Evolutionary conservation across 2,113 vertebrate genomes (phyloP).

Genomic region (Toxostoma redivivum): DNA sequence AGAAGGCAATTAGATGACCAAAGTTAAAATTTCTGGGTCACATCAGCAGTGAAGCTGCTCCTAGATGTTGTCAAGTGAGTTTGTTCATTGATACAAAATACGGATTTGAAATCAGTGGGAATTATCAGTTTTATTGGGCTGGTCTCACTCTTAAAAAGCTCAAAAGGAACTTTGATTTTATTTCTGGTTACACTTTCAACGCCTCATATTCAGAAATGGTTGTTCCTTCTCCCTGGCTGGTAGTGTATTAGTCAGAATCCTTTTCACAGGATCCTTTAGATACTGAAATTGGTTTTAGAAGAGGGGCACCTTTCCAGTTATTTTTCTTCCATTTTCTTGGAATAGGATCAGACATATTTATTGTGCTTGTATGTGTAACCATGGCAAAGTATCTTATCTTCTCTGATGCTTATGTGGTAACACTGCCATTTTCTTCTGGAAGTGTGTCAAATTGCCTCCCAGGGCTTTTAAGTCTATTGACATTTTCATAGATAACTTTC

Average conservation of each 20-base stretch:
- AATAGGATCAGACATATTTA: constrained; percentile 1
- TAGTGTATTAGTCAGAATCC: background rate
- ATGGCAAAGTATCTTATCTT: constrained; percentile 30
- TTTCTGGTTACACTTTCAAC: background rate
- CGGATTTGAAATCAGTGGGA: background rate
- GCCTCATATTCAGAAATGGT: background rate
- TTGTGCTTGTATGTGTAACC: constrained; percentile 39
- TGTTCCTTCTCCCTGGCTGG: background rate
- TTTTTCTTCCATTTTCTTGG: constrained; percentile 8
- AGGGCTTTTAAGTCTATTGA: constrained; percentile 21
- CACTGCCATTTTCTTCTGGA: constrained; percentile 12
- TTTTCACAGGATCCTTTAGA: background rate
- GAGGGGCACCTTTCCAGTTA: background rate
- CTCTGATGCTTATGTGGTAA: background rate
- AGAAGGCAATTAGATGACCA: background rate
- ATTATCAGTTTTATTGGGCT: background rate
- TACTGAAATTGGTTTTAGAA: background rate
- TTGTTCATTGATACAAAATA: background rate
- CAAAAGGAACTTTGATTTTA: background rate
- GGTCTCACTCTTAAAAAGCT: background rate
- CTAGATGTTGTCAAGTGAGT: background rate
- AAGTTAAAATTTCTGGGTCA: background rate
- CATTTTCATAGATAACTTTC: constrained; percentile 17
- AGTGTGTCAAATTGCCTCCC: constrained; percentile 38
- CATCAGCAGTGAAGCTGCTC: background rate